Evolutionary conservation across 2,888 invertebrate genomes (phyloP), one percentile per base, ranked within the genome.

Genomic region (Eilema sororculum): DNA sequence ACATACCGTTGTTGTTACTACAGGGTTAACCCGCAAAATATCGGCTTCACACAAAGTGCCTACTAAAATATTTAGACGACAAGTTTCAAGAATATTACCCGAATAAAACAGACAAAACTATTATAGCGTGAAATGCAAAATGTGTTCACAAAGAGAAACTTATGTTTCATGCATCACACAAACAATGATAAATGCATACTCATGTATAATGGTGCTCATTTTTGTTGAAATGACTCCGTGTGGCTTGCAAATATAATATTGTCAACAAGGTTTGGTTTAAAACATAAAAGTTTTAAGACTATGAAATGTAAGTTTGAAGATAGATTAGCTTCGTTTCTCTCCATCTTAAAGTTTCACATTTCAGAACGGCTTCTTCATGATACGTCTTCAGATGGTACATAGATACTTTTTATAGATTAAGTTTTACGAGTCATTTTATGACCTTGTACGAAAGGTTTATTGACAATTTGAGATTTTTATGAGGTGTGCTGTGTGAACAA

Each of bases 71-170:
- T 79, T 71, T 59, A 67, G 68, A 64, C 57, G 46, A 74, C 69
- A 72, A 72, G 75, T 61, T 58, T 28, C 64, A n/a, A 70, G 71
- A 59, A 66, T 77, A 74, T 73, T 70, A 77, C 62, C 25, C 8
- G 33, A 71, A 60, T 74, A 65, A 70, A 70, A 74, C 66, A 74
- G 28, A 71, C 69, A 63, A 62, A 71, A 74, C 37, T 74, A 68
- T 72, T 72, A 66, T 69, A 37, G 67, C 67, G 67, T 41, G 58
- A 74, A 78, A 72, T 78, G 79, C 65, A 74, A 80, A n/a, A 80
- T 72, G 65, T 73, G 74, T 70, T 74, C 62, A 64, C 77, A 13
- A 71, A 56, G 68, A 78, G 77, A 77, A n/a, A 80, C 46, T 65
- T 78, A 74, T 68, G 75, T 75, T 71, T 71, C 22, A 57, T 67